Evolutionary conservation across 2,797 vertebrate species (phyloP).

Genomic region (Spinus olivaceus): DNA sequence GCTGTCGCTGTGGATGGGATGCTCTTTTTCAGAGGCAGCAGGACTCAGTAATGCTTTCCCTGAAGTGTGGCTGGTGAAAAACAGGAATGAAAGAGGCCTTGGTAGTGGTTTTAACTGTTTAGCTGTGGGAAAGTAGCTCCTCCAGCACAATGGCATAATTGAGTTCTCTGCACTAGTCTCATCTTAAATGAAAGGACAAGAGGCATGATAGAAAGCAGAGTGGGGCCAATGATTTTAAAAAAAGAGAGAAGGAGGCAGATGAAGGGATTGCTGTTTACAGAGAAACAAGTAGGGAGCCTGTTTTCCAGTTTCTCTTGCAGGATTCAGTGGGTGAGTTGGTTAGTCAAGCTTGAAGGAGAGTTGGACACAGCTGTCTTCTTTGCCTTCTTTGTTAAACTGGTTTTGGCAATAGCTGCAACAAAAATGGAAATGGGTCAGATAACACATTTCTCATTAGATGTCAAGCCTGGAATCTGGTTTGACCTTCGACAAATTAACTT

Average conservation of each 20-base stretch:
- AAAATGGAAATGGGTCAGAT: not conserved
- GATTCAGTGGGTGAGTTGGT: not conserved
- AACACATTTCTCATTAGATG: not conserved
- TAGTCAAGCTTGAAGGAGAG: slow-evolving; percentile 37
- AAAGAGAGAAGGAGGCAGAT: not conserved
- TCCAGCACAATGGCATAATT: not conserved
- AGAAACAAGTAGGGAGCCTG: not conserved
- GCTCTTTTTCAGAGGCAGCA: not conserved
- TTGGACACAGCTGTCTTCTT: not conserved
- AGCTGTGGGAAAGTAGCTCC: not conserved
- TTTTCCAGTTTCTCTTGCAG: not conserved
- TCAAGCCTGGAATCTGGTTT: not conserved
- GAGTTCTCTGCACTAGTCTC: not conserved
- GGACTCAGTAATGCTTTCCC: not conserved
- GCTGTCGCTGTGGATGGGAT: not conserved
- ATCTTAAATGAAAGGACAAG: not conserved
- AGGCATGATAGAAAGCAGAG: not conserved
- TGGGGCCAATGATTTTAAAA: not conserved
- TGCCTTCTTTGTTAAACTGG: slow-evolving; percentile 3
- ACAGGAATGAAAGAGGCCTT: not conserved
- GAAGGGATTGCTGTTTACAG: not conserved
- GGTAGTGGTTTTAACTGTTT: not conserved
- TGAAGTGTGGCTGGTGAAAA: not conserved
- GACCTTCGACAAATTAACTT: not conserved
- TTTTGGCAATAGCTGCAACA: not conserved